Conservation (phyloP, 2,888 invertebrate genomes). For the Dasysyrphus tricinctus region DNA sequence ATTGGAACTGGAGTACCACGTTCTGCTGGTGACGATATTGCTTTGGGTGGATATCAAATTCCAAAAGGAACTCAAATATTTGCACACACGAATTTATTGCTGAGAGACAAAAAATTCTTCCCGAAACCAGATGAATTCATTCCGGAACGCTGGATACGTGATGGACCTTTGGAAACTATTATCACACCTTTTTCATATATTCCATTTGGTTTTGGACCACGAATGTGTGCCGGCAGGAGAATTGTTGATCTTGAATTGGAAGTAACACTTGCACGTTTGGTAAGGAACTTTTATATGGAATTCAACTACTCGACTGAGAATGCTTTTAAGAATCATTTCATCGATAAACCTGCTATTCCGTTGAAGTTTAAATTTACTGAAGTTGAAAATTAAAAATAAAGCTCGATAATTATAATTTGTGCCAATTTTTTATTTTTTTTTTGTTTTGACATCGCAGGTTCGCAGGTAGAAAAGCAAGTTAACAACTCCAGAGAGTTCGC, state of each 20-base stretch:
- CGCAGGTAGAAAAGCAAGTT: too few species aligned
- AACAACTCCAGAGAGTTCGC: too few species aligned
- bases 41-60: constrained; percentile 87
- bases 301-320: constrained; percentile 81
- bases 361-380: constrained; percentile 82
- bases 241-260: constrained; percentile 90
- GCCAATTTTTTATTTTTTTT: too few species aligned
- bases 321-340: constrained; percentile 76
- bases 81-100: constrained; percentile 87
- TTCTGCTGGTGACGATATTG: constrained; percentile 85
- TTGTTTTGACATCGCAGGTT: too few species aligned
- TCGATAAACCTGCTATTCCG: constrained; percentile 81
- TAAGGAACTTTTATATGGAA: constrained; percentile 83
- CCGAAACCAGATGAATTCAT: constrained; percentile 85
- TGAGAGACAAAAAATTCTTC: constrained; percentile 86
- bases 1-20: constrained; percentile 86
- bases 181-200: constrained; percentile 78
- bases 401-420: too few species aligned
- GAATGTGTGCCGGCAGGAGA: constrained; percentile 88
- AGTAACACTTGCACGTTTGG: constrained; percentile 83
- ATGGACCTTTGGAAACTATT: constrained; percentile 46
- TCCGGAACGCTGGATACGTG: constrained; percentile 85
- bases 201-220: constrained; percentile 80
- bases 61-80: constrained; percentile 88
- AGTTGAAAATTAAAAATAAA: constrained; percentile 57